Evolutionary conservation across 2,888 invertebrate genomes (phyloP), one percentile per base, ranked within the genome.

Genomic region (Sminthurinus aureus): DNA sequence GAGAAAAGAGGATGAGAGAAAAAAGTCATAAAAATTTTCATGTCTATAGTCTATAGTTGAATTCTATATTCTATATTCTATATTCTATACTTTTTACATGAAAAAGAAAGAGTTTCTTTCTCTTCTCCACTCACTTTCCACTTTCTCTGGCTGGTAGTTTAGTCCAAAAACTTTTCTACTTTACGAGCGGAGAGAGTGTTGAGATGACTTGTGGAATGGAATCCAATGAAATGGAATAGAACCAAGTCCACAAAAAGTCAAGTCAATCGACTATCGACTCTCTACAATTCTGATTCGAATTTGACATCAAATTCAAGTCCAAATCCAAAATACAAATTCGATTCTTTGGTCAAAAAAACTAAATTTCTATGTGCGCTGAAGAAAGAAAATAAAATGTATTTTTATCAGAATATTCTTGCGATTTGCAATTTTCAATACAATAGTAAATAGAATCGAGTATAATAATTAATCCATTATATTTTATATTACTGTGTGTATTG

Each of bases 71-170:
- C n/a, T n/a, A n/a, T n/a, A n/a, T n/a, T n/a, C n/a, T n/a, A 69
- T 12, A 73, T 73, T 73, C 73, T 24, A 26, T 20, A 26, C 22
- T 24, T 73, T 73, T 73, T 26, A 24, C 20, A 12, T 22, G 73
- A 11, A 24, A 24, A 73, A 73, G 26, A 24, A 73, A 24, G 26
- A 73, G 73, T 73, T 26, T 26, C 15, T 73, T 73, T 24, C 26
- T 26, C 73, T 75, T 2, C 58, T 58, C 20, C 15, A 79, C 66
- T 79, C 79, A 71, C 71, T 71, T 71, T 71, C 24, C 79, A 71
- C 71, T 71, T 71, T 71, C 24, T 22, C 24, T 71, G 6, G 71
- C 24, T 71, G 24, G 71, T 71, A 38, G 38, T 38, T 71, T 38
- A 38, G 20, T 26, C 71, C 11, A 13, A 13, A 71, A 71, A 71